Base-by-base conservation (phyloP, 1,140 invertebrate species). In the Hylyphantes graminicola region DNA sequence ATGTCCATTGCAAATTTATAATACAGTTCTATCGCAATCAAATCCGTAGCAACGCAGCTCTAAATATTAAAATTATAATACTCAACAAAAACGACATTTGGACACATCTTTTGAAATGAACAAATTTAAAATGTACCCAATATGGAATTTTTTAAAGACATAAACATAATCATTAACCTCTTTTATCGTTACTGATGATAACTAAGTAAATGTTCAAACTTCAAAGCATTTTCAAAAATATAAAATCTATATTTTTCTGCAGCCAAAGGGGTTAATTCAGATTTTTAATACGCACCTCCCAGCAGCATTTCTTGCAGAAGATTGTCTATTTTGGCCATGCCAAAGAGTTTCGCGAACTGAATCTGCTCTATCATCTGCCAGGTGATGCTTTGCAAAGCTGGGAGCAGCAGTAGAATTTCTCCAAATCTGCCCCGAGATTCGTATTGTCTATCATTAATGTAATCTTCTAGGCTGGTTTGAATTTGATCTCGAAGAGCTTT, bases 321-420 rank as follows among this genome's bases (percentile, higher is more conserved):
- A 87, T 94, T 97, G 89, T 99, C 98, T 81, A 99, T 97, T 87
- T 96, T 95, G 0, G 97, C 96, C 19, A 98, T 94, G 0, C 98
- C 98, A 89, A 98, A 98, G 65, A 98, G 91, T 89, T 98, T 97
- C 0, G 97, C 97, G 89, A 98, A 96, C 90, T 99, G 97, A 51
- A 99, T 98, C 90, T 99, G 97, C 89, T 99, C 97, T 85, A 99
- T 98, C 96, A 99, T 97, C 90, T 99, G 96, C 95, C 96, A 97
- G 3, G 97, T 96, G 84, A 99, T 98, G 73, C 96, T 97, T 91
- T 99, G 97, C 61, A 99, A 91, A 7, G 97, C 94, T 17, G 98
- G 98, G 84, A 99, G 90, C 0, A 97, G 94, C 10, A 99, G 92
- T 13, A 99, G 91, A 70, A 99, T 94, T 89, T 99, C 97, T 0